These are phyloP conservation scores for Amblyopsis hoosieri DNA, from an alignment of 2,797 vertebrate genomes.

Conservation along the genomic window DNA sequence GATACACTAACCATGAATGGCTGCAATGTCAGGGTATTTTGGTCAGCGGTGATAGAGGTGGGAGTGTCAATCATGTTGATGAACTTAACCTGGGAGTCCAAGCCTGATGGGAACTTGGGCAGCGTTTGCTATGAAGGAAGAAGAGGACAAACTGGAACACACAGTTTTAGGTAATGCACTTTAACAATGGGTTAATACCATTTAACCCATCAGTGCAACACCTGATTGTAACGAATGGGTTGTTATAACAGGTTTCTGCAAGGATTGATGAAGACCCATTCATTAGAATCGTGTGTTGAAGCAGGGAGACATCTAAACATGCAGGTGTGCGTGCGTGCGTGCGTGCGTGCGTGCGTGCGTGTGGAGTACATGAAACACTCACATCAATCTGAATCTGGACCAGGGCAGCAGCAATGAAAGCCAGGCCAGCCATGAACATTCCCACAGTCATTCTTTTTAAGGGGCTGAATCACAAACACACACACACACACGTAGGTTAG, in stretches of 20 bases:
- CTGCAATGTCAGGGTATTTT: accelerated
- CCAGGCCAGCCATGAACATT: conserved; percentile 91
- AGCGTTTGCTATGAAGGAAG: conserved; percentile 77
- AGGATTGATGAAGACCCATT: too few relatives aligned
- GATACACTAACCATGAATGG: conserved; percentile 45
- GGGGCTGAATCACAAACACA: conserved; percentile 76
- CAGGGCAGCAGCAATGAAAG: conserved; percentile 88
- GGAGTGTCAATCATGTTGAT: conserved; percentile 71
- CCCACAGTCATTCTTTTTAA: conserved; percentile 91
- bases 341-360: not conserved
- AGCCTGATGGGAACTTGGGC: conserved; percentile 79
- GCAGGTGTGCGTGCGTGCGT: not conserved
- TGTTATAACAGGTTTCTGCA: too few relatives aligned
- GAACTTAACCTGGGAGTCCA: conserved; percentile 79
- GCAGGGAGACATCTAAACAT: not conserved
- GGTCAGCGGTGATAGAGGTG: conserved; percentile 15
- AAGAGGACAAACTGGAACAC: not conserved
- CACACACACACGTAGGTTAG: conserved; percentile 7
- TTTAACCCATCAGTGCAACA: too few relatives aligned
- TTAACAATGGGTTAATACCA: too few relatives aligned
- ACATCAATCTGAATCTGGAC: conserved; percentile 93
- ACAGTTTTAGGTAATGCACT: not conserved
- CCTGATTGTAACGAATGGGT: too few relatives aligned
- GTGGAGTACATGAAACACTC: conserved; percentile 59
- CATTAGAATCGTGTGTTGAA: too few relatives aligned